These are phyloP conservation scores for Lutraria lutraria DNA, from an alignment of 2,888 invertebrate species.

Conservation along the genomic window DNA sequence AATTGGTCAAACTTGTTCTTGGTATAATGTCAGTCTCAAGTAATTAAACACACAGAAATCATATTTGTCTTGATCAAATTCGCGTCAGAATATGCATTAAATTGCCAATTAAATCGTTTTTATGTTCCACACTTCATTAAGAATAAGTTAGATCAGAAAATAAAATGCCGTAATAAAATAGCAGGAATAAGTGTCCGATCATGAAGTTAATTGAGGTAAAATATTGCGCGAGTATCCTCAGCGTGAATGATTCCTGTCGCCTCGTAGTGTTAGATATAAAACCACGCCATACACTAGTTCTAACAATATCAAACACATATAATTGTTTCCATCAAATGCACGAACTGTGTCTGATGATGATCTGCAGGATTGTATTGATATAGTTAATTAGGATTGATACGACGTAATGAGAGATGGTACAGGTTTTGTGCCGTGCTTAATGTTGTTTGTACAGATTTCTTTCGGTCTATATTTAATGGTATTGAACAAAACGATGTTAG, in stretches of 20 bases:
- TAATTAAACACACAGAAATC: conserved; percentile 11
- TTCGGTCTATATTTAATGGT: not conserved
- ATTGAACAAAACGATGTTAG: not conserved
- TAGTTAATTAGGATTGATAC: not conserved
- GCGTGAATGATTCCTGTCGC: not conserved
- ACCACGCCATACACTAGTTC: not conserved
- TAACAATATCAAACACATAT: not conserved
- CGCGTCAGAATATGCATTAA: conserved; percentile 27
- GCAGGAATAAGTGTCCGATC: conserved; percentile 7
- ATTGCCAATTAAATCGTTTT: conserved; percentile 35
- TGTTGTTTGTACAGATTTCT: not conserved
- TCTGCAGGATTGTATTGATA: not conserved
- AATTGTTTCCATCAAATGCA: not conserved
- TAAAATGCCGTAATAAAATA: conserved; percentile 42
- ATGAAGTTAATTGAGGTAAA: conserved; percentile 23
- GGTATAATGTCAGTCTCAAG: not conserved
- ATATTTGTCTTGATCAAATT: conserved; percentile 39
- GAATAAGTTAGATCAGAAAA: conserved; percentile 48
- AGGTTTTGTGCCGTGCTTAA: not conserved
- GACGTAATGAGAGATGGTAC: not conserved
- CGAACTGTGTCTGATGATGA: not conserved
- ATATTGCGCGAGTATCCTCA: conserved; percentile 14
- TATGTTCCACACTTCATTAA: conserved; percentile 57
- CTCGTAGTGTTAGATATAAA: not conserved
- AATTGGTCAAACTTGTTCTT: conserved; percentile 10